Conservation (phyloP, 2,888 invertebrate species). For the Meganola albula region DNA sequence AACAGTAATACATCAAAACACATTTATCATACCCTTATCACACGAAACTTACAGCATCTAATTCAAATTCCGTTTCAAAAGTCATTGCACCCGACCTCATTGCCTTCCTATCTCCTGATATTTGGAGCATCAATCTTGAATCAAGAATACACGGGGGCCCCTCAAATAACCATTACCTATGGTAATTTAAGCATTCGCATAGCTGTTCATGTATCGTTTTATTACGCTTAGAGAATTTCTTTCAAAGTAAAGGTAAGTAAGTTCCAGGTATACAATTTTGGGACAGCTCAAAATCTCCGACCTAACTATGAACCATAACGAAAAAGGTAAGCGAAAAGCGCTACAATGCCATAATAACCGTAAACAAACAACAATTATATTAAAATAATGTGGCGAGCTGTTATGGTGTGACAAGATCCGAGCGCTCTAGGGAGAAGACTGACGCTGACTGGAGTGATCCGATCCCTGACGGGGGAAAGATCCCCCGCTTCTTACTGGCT, state of each 20-base stretch:
- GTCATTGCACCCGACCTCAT: slow-evolving; percentile 27
- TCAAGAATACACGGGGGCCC: slow-evolving; percentile 35
- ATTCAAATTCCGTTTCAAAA: slow-evolving; percentile 15
- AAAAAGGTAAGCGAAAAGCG: too few species aligned
- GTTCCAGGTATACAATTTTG: not conserved
- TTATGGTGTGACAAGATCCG: too few species aligned
- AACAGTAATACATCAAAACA: not conserved
- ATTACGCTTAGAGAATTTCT: slow-evolving; percentile 15
- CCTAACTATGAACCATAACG: too few species aligned
- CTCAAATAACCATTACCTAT: slow-evolving; percentile 51
- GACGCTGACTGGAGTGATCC: too few species aligned
- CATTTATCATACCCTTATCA: not conserved
- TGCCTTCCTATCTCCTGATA: slow-evolving; percentile 30
- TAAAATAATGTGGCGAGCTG: too few species aligned
- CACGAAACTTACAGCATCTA: slow-evolving; percentile 4
- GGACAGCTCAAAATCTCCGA: too few species aligned
- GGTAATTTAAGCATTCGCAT: slow-evolving; percentile 21
- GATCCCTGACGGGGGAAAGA: too few species aligned
- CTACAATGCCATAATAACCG: too few species aligned
- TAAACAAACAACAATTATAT: too few species aligned
- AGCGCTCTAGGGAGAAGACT: too few species aligned
- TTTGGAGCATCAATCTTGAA: slow-evolving; percentile 50
- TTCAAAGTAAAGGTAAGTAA: not conserved
- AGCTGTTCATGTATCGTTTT: slow-evolving; percentile 7
- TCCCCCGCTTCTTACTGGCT: too few species aligned